Base-by-base conservation (phyloP, 2,113 vertebrate genomes). In the Etia nguti region DNA sequence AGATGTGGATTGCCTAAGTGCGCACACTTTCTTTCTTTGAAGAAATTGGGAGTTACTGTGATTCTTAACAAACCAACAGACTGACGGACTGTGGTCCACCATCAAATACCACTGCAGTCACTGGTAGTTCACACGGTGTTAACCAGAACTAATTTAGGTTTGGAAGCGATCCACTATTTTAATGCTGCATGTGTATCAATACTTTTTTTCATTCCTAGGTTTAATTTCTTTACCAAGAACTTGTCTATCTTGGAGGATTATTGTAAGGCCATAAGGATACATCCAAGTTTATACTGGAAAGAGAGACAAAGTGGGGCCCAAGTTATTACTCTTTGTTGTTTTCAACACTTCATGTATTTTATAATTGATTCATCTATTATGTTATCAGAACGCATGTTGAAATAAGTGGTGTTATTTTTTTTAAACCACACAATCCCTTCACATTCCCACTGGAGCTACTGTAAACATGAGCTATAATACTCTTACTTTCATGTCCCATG, bases 1-100 rank as follows among this genome's bases (percentile, higher is more conserved):
- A 95, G 92, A 95, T 95, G 94, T 93, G 92, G 84, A 70, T 83
- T 16, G 15, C 54, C 56, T 79, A 54, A 85, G 88, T n/a, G 16
- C 41, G 22, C 85, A 92, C 80, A 80, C 79, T 86, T 84, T 81
- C 57, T 82, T 80, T 90, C 65, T 60, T 79, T 59, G 18, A 56
- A 88, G 75, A 90, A 85, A 86, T 38, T 50, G 86, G 65, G 38
- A 90, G 79, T 87, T 89, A 87, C 65, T 89, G 70, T 83, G 81
- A 62, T 83, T 70, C 68, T 86, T 87, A 83, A 82, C 68, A 84
- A 82, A 80, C 43, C 68, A 46, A 83, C 31, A 6, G 54, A 29
- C 52, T 13, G 41, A 86, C 82, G 6, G 62, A 68, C 70, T 79
- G 79, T 34, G 65, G 36, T 48, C 68, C 46, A 10, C 48, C 2